These are phyloP conservation scores for Brachynemurus nebulosus DNA, from an alignment of 2,888 invertebrate species.

Conservation along the genomic window DNA sequence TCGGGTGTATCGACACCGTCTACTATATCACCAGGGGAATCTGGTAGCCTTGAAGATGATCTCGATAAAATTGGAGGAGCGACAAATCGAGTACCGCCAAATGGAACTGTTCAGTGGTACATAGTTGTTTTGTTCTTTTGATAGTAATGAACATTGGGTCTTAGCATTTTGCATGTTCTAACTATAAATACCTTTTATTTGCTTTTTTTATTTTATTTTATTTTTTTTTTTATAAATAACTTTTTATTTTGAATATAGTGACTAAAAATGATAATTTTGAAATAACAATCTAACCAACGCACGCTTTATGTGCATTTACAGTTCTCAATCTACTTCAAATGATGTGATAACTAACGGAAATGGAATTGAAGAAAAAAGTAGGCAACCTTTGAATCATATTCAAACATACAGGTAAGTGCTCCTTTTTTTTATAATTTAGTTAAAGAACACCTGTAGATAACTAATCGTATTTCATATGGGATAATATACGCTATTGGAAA, in stretches of 20 bases:
- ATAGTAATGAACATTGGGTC: background rate
- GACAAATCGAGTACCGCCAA: background rate
- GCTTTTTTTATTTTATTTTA: too few species aligned
- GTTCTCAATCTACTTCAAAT: constrained; percentile 11
- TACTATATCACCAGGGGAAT: constrained; percentile 41
- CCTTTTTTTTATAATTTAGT: background rate
- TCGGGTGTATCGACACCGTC: constrained; percentile 35
- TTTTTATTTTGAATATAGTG: too few species aligned
- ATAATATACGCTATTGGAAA: too few species aligned
- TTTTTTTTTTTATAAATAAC: too few species aligned
- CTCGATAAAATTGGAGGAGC: constrained; percentile 19
- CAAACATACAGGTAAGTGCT: constrained; percentile 59
- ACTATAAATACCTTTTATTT: too few species aligned
- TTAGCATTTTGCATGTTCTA: background rate
- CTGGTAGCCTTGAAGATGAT: constrained; percentile 25
- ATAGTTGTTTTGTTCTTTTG: background rate
- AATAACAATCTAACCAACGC: background rate
- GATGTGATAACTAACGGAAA: constrained; percentile 40
- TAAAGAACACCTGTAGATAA: background rate
- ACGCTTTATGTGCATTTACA: constrained; percentile 11
- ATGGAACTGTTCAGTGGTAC: background rate
- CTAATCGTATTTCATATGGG: background rate
- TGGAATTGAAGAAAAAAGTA: constrained; percentile 48
- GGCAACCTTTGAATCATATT: constrained; percentile 46
- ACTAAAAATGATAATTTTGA: background rate